These are phyloP conservation scores for Alitta virens DNA, from an alignment of 2,888 invertebrate species.

Conservation along the genomic window DNA sequence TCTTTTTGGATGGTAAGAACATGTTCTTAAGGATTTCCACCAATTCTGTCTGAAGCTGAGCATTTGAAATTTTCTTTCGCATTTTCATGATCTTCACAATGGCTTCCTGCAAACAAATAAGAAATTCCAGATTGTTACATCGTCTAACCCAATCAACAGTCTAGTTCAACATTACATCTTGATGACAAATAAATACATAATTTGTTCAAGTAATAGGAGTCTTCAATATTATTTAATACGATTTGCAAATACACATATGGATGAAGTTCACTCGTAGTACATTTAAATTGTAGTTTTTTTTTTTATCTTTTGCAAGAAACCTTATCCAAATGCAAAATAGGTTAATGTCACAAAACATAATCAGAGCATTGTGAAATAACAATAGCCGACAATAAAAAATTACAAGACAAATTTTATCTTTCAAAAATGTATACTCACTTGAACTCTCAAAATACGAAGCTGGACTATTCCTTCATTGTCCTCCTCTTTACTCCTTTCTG, in stretches of 20 bases:
- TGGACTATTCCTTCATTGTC: slow-evolving; percentile 99
- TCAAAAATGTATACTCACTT: slow-evolving; percentile 62
- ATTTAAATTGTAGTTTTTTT: too few relatives aligned
- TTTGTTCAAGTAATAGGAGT: too few relatives aligned
- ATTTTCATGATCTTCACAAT: slow-evolving; percentile 99
- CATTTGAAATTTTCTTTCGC: slow-evolving; percentile 91
- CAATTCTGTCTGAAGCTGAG: slow-evolving; percentile 92
- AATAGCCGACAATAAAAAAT: background rate
- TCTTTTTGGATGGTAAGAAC: slow-evolving; percentile 98
- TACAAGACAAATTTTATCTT: background rate
- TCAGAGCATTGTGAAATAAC: background rate
- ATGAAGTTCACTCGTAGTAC: too few relatives aligned
- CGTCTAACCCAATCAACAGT: too few relatives aligned
- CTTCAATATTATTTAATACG: too few relatives aligned
- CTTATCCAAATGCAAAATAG: background rate
- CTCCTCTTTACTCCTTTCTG: slow-evolving; percentile 91
- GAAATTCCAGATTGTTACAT: too few relatives aligned
- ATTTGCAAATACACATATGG: too few relatives aligned
- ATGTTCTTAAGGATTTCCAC: slow-evolving; percentile 98
- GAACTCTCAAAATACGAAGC: slow-evolving; percentile 82
- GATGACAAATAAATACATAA: too few relatives aligned
- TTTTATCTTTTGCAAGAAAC: background rate
- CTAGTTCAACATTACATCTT: too few relatives aligned
- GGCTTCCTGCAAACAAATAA: slow-evolving; percentile 81
- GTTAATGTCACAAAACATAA: background rate